Conservation (phyloP, 2,888 invertebrate species). For the Gandaritis pyraliata region DNA sequence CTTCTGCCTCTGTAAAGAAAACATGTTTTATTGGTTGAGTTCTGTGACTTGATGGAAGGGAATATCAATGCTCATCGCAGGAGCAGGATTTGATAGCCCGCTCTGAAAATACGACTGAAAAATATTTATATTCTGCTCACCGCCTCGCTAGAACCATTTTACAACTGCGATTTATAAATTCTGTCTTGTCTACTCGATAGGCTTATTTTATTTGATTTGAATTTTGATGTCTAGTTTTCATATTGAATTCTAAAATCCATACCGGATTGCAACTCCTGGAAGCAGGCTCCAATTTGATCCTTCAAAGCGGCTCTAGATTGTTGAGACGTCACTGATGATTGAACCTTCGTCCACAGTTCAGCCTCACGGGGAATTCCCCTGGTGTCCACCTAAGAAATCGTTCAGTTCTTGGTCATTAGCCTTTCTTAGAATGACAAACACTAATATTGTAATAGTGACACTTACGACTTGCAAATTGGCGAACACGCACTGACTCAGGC, state of each 20-base stretch:
- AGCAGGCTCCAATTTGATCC: slow-evolving; percentile 74
- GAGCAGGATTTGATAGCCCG: too few relatives aligned
- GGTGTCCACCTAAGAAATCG: slow-evolving; percentile 64
- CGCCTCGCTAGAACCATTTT: too few relatives aligned
- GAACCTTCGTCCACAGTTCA: slow-evolving; percentile 72
- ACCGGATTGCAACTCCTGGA: slow-evolving; percentile 77
- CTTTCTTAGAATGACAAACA: slow-evolving; percentile 1
- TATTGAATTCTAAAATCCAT: slow-evolving; percentile 15
- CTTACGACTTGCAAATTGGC: slow-evolving; percentile 81
- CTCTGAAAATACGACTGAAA: too few relatives aligned
- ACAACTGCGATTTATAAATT: too few relatives aligned
- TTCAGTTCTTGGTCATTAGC: slow-evolving; percentile 9
- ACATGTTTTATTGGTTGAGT: too few relatives aligned
- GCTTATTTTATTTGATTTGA: too few relatives aligned
- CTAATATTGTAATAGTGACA: slow-evolving; percentile 19
- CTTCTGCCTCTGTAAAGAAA: slow-evolving; percentile 69
- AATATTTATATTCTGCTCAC: too few relatives aligned
- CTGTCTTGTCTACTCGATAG: too few relatives aligned
- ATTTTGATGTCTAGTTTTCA: too few relatives aligned
- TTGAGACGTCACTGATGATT: slow-evolving; percentile 70
- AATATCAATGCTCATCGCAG: too few relatives aligned
- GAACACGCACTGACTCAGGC: slow-evolving; percentile 80
- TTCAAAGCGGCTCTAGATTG: slow-evolving; percentile 67
- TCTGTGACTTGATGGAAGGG: too few relatives aligned
- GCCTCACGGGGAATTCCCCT: slow-evolving; percentile 76